Percentiles rank a stretch among this genome's conserved stretches.
Conservation (phyloP, 2,113 vertebrate genomes). For the Anseranas semipalmata region DNA sequence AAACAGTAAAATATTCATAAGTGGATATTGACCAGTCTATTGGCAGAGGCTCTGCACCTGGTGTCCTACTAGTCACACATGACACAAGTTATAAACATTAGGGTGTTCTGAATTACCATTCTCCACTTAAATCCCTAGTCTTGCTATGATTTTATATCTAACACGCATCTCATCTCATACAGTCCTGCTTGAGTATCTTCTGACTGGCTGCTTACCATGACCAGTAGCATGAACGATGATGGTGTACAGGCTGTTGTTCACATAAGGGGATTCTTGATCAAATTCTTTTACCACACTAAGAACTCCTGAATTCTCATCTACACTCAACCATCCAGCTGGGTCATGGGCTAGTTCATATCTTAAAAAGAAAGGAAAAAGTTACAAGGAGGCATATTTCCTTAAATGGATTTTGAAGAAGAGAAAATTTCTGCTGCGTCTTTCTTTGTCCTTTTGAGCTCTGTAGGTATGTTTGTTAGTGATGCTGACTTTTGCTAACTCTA, state of each 20-base stretch:
- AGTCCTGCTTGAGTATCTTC: background rate
- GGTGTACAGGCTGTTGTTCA: slow-evolving; percentile 71
- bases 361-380: background rate
- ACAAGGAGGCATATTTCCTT: background rate
- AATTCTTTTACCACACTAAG: slow-evolving; percentile 71
- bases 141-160: background rate
- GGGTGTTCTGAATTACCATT: background rate
- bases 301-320: slow-evolving; percentile 77
- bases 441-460: background rate
- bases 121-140: background rate
- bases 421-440: background rate
- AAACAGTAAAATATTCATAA: background rate
- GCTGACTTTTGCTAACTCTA: background rate
- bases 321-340: slow-evolving; percentile 74
- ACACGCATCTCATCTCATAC: background rate
- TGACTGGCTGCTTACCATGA: slow-evolving; percentile 72
- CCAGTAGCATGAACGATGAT: slow-evolving; percentile 74
- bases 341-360: slow-evolving; percentile 76
- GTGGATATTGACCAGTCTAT: background rate
- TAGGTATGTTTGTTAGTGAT: background rate
- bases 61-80: background rate
- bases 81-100: background rate
- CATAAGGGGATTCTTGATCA: slow-evolving; percentile 79
- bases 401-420: background rate
- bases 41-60: background rate